These are phyloP conservation scores for Nesidiocoris tenuis DNA, from an alignment of 2,888 invertebrate genomes.

Conservation along the genomic window DNA sequence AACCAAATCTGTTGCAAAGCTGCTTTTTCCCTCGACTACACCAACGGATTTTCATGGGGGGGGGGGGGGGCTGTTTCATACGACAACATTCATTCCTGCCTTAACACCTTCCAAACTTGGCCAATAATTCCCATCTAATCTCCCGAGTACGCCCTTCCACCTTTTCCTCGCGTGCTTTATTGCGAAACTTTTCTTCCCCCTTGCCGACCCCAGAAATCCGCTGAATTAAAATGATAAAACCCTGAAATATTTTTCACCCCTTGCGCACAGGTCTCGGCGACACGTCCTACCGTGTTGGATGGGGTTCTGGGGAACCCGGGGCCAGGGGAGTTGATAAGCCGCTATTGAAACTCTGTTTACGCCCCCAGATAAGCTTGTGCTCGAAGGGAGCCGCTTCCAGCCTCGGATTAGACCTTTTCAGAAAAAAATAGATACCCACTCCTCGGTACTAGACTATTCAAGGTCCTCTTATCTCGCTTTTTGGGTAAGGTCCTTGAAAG, in stretches of 20 bases:
- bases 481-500: background rate
- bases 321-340: slow-evolving; percentile 34
- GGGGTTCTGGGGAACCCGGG: background rate
- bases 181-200: slow-evolving; percentile 26
- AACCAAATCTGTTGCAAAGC: background rate
- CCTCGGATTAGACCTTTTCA: slow-evolving; percentile 37
- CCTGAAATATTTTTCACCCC: slow-evolving; percentile 32
- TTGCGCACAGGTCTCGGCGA: slow-evolving; percentile 2
- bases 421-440: slow-evolving; percentile 3
- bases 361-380: slow-evolving; percentile 33
- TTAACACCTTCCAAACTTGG: slow-evolving; percentile 35
- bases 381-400: slow-evolving; percentile 26
- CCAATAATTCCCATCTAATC: slow-evolving; percentile 35
- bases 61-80: slow-evolving; percentile 2
- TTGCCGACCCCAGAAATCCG: slow-evolving; percentile 21
- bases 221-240: slow-evolving; percentile 39
- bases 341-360: slow-evolving; percentile 42
- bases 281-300: background rate
- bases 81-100: slow-evolving; percentile 20
- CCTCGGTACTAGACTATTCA: slow-evolving; percentile 7
- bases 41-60: background rate
- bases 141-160: slow-evolving; percentile 2
- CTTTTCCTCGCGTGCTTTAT: slow-evolving; percentile 24
- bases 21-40: background rate
- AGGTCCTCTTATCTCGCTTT: slow-evolving; percentile 32